Conservation (phyloP, 2,888 invertebrate species). For the Apotomis capreana region DNA sequence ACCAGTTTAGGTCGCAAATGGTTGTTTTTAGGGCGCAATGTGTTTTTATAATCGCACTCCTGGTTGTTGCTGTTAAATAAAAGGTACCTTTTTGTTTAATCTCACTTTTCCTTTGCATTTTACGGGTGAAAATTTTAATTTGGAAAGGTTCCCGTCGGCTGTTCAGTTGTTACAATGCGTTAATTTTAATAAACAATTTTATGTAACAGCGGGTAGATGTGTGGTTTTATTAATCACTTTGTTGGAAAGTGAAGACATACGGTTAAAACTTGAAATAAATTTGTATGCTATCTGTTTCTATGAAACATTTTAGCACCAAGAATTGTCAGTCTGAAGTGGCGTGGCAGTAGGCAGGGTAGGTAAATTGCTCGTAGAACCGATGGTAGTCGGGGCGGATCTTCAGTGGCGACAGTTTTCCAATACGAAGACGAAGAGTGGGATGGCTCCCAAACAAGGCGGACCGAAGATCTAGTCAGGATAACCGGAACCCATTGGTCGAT, state of each 20-base stretch:
- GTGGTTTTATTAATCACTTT: constrained; percentile 3
- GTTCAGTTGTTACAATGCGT: constrained; percentile 14
- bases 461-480: no score
- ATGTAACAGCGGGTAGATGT: neutral
- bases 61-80: constrained; percentile 43
- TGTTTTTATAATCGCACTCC: constrained; percentile 60
- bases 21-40: constrained; percentile 65
- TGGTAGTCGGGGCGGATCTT: no score
- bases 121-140: constrained; percentile 25
- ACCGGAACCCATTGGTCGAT: no score
- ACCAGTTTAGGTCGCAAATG: constrained; percentile 70
- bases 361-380: no score
- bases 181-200: constrained; percentile 9
- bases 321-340: no score
- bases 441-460: no score
- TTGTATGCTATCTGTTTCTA: neutral
- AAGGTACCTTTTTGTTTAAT: constrained; percentile 33
- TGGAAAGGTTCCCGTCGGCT: constrained; percentile 9
- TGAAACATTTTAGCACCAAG: no score
- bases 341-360: no score
- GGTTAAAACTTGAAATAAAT: neutral
- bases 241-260: neutral
- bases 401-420: no score
- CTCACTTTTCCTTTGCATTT: constrained; percentile 25
- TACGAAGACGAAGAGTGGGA: no score